Evolutionary conservation across 2,113 vertebrate genomes (phyloP), one percentile per base, ranked within the genome.

Genomic region (Phalacrocorax pelagicus): DNA sequence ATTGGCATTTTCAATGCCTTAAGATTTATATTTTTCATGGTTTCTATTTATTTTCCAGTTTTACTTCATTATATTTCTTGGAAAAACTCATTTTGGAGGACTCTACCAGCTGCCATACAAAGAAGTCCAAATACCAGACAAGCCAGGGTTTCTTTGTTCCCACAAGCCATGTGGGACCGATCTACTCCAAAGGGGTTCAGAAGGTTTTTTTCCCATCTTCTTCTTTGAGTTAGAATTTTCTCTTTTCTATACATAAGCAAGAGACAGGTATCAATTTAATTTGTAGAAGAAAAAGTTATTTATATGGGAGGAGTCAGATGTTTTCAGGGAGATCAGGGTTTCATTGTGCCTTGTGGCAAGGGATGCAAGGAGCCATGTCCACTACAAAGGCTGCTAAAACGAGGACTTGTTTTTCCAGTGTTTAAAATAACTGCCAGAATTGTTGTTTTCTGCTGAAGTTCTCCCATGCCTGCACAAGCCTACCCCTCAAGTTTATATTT

Each of bases 1-100:
- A 77, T 89, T 94, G 62, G 59, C 78, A 94, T 94, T 96, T 92
- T 88, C 66, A 95, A 1, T 57, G 83, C 75, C 20, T 87, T 63
- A 62, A 83, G 75, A 95, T 92, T 96, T 83, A 80, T 88, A 83
- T 92, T 90, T 96, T 92, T 92, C 75, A 83, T 77, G 32, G 81
- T 91, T 95, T 87, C 86, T 91, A 72, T 92, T 95, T 97, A 69
- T 91, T 30, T 86, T 96, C 29, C 74, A 47, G 46, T 61, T 94
- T 77, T 85, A 74, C 24, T 67, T 94, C 66, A 95, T 90, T 65
- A 66, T 77, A 58, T 94, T 96, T 81, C 44, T 70, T 61, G 7
- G 89, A 91, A 95, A 96, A 96, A 81, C 24, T 89, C 4, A 89
- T 74, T 70, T 90, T 51, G 74, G 40, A 93, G 30, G 58, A 80